Percentiles rank a stretch among this genome's conserved stretches.
Conservation (phyloP, 2,888 invertebrate species). For the Lacanobia oleracea region DNA sequence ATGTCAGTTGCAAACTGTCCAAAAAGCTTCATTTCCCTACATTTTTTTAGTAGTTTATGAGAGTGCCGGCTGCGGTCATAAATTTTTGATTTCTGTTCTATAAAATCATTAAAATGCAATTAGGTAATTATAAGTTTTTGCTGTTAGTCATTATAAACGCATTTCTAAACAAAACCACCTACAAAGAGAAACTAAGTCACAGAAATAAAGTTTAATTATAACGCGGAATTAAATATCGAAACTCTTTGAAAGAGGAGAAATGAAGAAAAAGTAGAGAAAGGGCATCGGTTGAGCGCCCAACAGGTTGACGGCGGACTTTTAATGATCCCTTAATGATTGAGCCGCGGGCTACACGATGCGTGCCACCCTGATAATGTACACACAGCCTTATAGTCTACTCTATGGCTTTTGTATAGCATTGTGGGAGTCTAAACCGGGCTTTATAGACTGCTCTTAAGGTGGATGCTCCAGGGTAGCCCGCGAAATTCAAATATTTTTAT, state of each 20-base stretch:
- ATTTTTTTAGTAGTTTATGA: too few relatives aligned
- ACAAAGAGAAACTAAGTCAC: conserved; percentile 21
- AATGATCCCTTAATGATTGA: conserved; percentile 86
- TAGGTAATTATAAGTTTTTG: not conserved
- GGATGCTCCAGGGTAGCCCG: too few relatives aligned
- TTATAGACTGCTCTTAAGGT: conserved; percentile 41
- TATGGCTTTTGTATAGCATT: conserved; percentile 39
- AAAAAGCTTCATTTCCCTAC: too few relatives aligned
- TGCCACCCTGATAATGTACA: conserved; percentile 70
- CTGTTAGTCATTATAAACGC: not conserved
- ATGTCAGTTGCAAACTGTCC: too few relatives aligned
- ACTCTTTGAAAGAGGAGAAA: conserved; percentile 66
- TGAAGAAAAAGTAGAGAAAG: conserved; percentile 70
- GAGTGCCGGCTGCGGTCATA: too few relatives aligned
- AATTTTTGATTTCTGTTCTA: too few relatives aligned
- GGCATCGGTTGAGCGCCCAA: conserved; percentile 74
- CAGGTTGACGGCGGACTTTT: conserved; percentile 77
- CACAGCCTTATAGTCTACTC: conserved; percentile 48
- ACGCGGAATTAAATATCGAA: conserved; percentile 65
- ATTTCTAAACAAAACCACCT: conserved; percentile 23
- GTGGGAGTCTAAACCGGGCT: conserved; percentile 21
- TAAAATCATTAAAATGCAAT: not conserved
- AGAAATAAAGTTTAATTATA: conserved; percentile 55
- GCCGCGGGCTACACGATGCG: conserved; percentile 77
- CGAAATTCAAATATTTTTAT: too few relatives aligned